Base-by-base conservation (phyloP, 2,888 invertebrate species). In the Acronicta aceris region DNA sequence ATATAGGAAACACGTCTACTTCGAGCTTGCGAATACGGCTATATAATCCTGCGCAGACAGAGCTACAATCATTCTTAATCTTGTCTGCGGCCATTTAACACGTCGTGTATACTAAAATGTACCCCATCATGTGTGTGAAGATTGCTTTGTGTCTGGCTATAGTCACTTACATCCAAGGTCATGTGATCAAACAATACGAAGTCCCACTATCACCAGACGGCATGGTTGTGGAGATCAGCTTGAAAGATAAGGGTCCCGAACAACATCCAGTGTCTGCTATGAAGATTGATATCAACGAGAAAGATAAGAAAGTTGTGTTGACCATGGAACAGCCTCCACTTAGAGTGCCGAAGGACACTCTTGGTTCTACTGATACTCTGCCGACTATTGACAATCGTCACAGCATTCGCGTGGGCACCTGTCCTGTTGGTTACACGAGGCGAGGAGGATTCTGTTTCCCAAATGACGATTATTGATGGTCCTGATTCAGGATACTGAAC, bases 391-490 rank as follows among this genome's bases (percentile, higher is more conserved):
- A 76, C 36, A 66, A 58, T 16, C 78, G 86, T 2, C 51, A 71
- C 21, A 71, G 65, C 0, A 69, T 85, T 2, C 60, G 51, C 13
- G 71, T 47, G 2, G 80, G 79, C 2, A 43, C 54, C 4, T 85
- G 85, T 13, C 85, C 85, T 0, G 6, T 27, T 0, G 85, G 85
- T 5, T 79, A 78, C 49, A 65, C 72, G 5, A 63, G 60, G 27
- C 61, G 65, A 21, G 83, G 85, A 12, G 79, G 77, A 1, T 83
- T 84, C 51, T 84, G 84, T 55, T 84, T 83, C 42, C 76, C 71
- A 0, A 75, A 78, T n/a, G 74, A 75, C 8, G 80, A 84, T 56
- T 81, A 80, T 17, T 76, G n/a, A 38, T 13, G 36, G 6, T 36
- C 4, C 36, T 1, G 2, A 33, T n/a, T 21, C 6, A 7, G 9